Base-by-base conservation (phyloP, 2,113 vertebrate species). In the Mola mola region DNA sequence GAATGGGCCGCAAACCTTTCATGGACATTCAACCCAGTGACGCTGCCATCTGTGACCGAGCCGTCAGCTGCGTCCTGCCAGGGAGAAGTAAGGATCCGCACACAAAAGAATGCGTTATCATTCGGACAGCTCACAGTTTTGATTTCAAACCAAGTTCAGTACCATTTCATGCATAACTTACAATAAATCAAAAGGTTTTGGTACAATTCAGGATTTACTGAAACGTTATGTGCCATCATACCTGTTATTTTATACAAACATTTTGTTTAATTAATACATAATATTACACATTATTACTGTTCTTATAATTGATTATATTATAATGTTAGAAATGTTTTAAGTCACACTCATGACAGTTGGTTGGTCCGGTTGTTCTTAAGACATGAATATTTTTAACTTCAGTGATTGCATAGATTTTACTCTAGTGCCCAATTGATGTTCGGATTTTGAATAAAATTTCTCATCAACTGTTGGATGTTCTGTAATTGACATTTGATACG, bases 11-110 rank as follows among this genome's bases (percentile, higher is more conserved):
- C 58, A 93, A 91, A 77, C 88, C 90, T 26, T 93, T 91, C 65
- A 86, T 90, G 86, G 92, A 94, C 68, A 92, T 93, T 77, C 84
- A 91, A 49, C 90, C 88, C 6, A 93, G 83, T 49, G 90, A 93
- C 19, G 87, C 89, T 24, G 91, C 90, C 20, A 92, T 93, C 68
- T 89, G 87, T 63, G 86, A 93, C 79, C 83, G 91, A 44, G 83
- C 89, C 9, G 42, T 92, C 57, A 84, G 80, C 73, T 85, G 78
- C 34, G 47, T 33, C 44, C 62, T 73, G 33, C 79, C 86, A 11
- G 86, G 75, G 65, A 85, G 77, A 91, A 87, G 92, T 93, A 84
- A 89, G 74, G 2, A 50, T 21, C 49, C 33, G 26, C 37, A 72
- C 17, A 25, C 17, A 28, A 15, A 13, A 26, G 15, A 29, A 29